Percentiles rank a stretch among this genome's conserved stretches.
These are phyloP conservation scores for Oligia latruncula DNA, from an alignment of 2,888 invertebrate species.

Conservation along the genomic window DNA sequence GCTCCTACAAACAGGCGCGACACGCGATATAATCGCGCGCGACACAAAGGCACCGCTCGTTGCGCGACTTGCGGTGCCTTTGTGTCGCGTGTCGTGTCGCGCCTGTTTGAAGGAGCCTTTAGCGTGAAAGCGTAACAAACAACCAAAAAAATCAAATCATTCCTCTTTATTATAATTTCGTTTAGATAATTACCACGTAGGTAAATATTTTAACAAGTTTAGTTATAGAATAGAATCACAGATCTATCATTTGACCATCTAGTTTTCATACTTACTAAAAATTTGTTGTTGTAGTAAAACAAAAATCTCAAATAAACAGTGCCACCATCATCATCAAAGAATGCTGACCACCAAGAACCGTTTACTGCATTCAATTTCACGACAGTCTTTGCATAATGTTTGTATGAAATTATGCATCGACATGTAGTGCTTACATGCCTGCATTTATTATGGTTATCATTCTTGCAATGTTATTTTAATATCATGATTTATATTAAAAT, in stretches of 20 bases:
- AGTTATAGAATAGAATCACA: neutral
- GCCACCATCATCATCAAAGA: neutral
- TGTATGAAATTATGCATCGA: constrained; percentile 19
- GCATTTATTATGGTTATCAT: neutral
- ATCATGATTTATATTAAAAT: neutral
- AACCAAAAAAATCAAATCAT: neutral
- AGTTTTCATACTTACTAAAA: neutral
- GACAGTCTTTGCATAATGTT: constrained; percentile 20
- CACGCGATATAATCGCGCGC: no score
- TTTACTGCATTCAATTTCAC: neutral
- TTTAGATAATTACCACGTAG: neutral
- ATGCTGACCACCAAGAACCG: neutral
- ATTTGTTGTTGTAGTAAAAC: neutral
- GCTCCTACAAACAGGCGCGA: no score
- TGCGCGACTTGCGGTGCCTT: no score
- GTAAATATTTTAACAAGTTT: neutral
- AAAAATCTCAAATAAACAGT: neutral
- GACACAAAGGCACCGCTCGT: no score
- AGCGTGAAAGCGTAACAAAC: neutral
- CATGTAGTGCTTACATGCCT: neutral
- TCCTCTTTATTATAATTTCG: neutral
- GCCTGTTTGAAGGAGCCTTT: no score
- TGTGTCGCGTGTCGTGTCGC: no score
- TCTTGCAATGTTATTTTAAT: neutral
- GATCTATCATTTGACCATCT: neutral